A percentile compares a stretch with the other conserved stretches of the same genome.
Conservation (phyloP, 2,888 invertebrate species). For the Craniophora ligustri region DNA sequence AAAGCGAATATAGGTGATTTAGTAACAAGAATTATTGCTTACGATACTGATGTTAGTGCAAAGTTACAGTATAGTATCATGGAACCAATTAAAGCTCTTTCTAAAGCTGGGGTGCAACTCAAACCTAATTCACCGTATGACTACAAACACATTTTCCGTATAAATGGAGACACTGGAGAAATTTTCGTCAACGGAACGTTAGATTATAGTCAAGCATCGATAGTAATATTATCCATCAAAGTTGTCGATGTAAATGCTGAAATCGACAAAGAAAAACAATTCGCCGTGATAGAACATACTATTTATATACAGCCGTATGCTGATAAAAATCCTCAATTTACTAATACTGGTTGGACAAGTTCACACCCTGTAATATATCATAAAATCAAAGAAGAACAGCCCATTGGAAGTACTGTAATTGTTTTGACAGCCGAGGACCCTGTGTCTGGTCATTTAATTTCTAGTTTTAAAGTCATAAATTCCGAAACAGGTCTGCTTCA, state of each 20-base stretch:
- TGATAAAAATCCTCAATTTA: constrained; percentile 93
- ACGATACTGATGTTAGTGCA: constrained; percentile 92
- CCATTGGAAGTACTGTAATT: constrained; percentile 91
- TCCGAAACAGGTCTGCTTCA: constrained; percentile 87
- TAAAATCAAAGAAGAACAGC: constrained; percentile 92
- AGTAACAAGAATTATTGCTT: constrained; percentile 90
- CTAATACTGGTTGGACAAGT: constrained; percentile 92
- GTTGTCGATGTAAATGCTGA: constrained; percentile 92
- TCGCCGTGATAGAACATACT: constrained; percentile 91
- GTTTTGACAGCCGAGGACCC: constrained; percentile 92
- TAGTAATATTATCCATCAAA: constrained; percentile 92
- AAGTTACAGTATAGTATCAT: constrained; percentile 91
- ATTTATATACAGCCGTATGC: constrained; percentile 93
- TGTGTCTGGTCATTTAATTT: constrained; percentile 89
- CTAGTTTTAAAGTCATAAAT: constrained; percentile 88
- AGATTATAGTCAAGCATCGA: constrained; percentile 92
- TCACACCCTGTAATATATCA: constrained; percentile 91
- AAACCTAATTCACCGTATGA: constrained; percentile 89
- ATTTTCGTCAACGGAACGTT: constrained; percentile 91
- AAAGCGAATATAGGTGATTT: constrained; percentile 89
- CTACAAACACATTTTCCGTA: constrained; percentile 91
- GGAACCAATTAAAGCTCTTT: constrained; percentile 91
- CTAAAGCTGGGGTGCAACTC: constrained; percentile 92
- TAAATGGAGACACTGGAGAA: constrained; percentile 91
- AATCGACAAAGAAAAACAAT: constrained; percentile 90